phyloP scores from a whole-genome alignment of 2,113 vertebrate species.

The Himantopus leucocephalus region DNA sequence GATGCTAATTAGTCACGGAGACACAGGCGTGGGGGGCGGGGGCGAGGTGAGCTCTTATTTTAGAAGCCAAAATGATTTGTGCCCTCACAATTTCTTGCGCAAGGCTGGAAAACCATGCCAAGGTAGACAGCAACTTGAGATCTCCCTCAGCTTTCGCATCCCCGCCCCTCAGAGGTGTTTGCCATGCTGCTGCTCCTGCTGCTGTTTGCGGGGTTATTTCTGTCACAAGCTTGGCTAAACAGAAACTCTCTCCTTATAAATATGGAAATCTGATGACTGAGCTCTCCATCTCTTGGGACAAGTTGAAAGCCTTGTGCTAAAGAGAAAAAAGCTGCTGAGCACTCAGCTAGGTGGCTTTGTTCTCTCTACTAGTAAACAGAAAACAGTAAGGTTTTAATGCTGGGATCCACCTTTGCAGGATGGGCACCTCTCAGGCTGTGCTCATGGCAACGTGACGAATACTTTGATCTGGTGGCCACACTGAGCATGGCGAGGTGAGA shows the following conservation, averaged over 20 bases:
- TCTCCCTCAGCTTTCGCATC: background rate
- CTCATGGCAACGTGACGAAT: accelerated
- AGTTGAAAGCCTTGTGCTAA: background rate
- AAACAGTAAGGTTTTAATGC: background rate
- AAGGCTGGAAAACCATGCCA: background rate
- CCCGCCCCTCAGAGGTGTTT: background rate
- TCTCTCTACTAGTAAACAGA: background rate
- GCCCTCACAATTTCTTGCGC: background rate
- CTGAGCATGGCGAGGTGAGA: background rate
- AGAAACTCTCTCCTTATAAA: slow-evolving; percentile 50
- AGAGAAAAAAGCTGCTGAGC: background rate
- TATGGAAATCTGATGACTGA: slow-evolving; percentile 40
- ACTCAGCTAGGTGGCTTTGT: background rate
- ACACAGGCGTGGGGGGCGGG: background rate
- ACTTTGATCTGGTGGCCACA: background rate
- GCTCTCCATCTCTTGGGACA: background rate
- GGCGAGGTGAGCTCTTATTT: background rate
- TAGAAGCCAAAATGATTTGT: background rate
- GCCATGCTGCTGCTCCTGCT: background rate
- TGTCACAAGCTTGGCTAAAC: slow-evolving; percentile 15
- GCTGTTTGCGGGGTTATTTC: background rate
- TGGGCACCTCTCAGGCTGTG: background rate
- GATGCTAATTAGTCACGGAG: slow-evolving; percentile 8
- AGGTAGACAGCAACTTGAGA: background rate
- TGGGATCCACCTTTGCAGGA: background rate